Conservation (phyloP, 2,888 invertebrate species). For the Frankliniella fusca region DNA sequence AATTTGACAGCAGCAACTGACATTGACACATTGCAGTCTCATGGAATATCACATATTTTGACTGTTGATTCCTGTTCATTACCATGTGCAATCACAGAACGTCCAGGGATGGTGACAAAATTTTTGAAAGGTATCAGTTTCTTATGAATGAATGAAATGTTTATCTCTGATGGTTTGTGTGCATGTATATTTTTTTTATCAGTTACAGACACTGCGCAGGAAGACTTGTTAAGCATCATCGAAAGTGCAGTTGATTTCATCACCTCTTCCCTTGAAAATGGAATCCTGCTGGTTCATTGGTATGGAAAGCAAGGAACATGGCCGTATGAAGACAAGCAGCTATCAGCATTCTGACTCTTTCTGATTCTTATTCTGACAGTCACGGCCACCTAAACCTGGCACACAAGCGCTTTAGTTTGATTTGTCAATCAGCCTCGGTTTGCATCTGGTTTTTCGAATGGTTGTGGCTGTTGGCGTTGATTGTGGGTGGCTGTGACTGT, state of each 20-base stretch:
- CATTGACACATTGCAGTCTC: slow-evolving; percentile 59
- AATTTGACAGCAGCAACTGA: slow-evolving; percentile 77
- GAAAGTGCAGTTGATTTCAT: slow-evolving; percentile 76
- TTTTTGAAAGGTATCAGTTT: slow-evolving; percentile 62
- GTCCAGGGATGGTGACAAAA: slow-evolving; percentile 63
- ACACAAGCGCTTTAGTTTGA: too few species aligned
- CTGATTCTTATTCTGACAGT: slow-evolving; percentile 30
- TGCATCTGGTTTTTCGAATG: too few species aligned
- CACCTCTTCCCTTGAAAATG: slow-evolving; percentile 60
- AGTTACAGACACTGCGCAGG: slow-evolving; percentile 79
- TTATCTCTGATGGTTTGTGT: neutral
- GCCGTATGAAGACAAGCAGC: too few species aligned
- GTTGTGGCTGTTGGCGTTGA: too few species aligned
- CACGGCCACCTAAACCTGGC: too few species aligned
- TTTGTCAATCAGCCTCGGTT: too few species aligned
- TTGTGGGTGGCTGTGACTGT: too few species aligned
- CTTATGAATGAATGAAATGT: slow-evolving; percentile 4
- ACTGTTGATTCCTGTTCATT: slow-evolving; percentile 82
- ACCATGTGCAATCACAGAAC: slow-evolving; percentile 66
- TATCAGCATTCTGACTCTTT: neutral
- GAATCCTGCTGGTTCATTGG: slow-evolving; percentile 83
- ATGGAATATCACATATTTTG: slow-evolving; percentile 70
- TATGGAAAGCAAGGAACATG: slow-evolving; percentile 44
- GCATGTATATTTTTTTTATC: slow-evolving; percentile 40
- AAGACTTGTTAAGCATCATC: slow-evolving; percentile 76